phyloP scores from a whole-genome alignment of 2,888 invertebrate species.

The Caenorhabditis wallacei region DNA sequence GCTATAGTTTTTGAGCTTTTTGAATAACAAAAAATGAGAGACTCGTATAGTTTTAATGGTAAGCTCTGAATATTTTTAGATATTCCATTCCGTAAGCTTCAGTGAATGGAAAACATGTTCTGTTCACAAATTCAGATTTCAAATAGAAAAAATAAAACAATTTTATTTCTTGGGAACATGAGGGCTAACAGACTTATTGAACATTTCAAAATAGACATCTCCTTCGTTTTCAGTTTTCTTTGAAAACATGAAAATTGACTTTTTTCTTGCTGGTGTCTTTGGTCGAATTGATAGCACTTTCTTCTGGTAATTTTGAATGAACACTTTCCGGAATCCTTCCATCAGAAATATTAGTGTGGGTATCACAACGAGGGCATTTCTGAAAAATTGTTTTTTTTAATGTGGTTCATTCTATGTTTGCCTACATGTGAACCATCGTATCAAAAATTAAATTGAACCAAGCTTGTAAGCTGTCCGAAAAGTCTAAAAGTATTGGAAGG shows the following conservation, averaged over 20 bases:
- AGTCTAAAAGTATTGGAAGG: constrained; percentile 42
- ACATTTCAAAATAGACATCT: constrained; percentile 60
- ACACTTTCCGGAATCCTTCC: constrained; percentile 26
- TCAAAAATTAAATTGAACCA: constrained; percentile 52
- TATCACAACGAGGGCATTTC: constrained; percentile 42
- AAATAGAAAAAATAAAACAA: too few relatives aligned
- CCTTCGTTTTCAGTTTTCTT: constrained; percentile 27
- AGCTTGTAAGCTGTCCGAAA: constrained; percentile 6
- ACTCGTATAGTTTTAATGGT: background rate
- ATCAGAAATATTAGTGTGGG: constrained; percentile 5
- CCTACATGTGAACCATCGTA: constrained; percentile 45
- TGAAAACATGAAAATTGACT: constrained; percentile 43
- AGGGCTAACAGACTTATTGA: constrained; percentile 43
- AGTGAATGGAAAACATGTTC: too few relatives aligned
- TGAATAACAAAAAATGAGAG: background rate
- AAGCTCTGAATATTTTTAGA: too few relatives aligned
- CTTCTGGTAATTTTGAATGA: constrained; percentile 10
- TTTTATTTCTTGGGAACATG: background rate
- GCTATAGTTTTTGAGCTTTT: background rate
- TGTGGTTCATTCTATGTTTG: background rate
- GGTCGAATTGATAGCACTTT: background rate
- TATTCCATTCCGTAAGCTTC: too few relatives aligned
- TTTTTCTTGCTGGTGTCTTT: background rate
- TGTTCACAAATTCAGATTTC: too few relatives aligned
- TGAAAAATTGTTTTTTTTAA: background rate